Conservation (phyloP, 1,140 invertebrate genomes). For the Brachionus calyciflorus region DNA sequence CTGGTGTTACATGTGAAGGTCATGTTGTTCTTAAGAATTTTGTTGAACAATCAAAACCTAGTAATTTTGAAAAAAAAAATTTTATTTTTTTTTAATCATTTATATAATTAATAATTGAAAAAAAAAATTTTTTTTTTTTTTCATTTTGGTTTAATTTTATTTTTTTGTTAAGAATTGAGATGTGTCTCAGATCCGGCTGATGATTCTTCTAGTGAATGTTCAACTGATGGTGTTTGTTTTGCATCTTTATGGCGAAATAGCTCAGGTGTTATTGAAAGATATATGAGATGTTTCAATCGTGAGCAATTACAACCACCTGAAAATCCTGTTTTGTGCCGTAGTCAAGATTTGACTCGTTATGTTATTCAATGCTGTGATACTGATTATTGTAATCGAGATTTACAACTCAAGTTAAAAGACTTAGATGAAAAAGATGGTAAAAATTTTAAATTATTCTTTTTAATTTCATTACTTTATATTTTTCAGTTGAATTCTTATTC, state of each 20-base stretch:
- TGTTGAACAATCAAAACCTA: not conserved
- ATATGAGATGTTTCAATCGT: slow-evolving; percentile 9
- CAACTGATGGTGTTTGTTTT: not conserved
- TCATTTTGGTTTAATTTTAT: not conserved
- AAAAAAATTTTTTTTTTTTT: not conserved
- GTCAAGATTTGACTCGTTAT: slow-evolving; percentile 14
- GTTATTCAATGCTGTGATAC: slow-evolving; percentile 13
- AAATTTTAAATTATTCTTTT: too few species aligned
- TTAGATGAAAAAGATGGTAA: not conserved
- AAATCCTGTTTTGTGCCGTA: slow-evolving; percentile 2
- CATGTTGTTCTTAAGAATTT: slow-evolving; percentile 15
- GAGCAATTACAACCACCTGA: not conserved
- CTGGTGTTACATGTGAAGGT: slow-evolving; percentile 25
- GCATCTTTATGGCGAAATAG: slow-evolving; percentile 15
- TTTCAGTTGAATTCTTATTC: too few species aligned
- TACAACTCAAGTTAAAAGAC: not conserved
- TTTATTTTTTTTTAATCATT: not conserved
- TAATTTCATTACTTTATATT: too few species aligned
- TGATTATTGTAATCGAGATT: slow-evolving; percentile 15
- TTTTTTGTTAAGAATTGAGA: not conserved
- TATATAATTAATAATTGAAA: too few species aligned
- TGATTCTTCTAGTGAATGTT: not conserved
- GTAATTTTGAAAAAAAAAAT: not conserved
- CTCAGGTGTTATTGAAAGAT: not conserved
- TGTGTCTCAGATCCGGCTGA: not conserved